Base-by-base conservation (phyloP, 2,797 vertebrate species). In the Anolis apletophallus region DNA sequence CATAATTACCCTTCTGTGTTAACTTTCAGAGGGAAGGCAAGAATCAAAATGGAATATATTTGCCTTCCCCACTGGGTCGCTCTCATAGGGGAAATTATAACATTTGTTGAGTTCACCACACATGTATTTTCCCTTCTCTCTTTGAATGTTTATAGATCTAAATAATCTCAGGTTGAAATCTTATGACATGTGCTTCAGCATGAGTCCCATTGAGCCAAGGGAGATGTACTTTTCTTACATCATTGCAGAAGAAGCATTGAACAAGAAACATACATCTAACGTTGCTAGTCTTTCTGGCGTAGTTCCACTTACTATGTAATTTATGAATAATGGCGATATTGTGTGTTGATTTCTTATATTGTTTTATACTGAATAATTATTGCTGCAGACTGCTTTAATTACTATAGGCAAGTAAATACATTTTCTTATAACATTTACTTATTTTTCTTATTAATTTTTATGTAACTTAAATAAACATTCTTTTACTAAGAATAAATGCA, bases 21-120 rank as follows among this genome's bases (percentile, higher is more conserved):
- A 61, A 13, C 55, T 87, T 55, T 78, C 83, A 73, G 69, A 2
- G 0, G 82, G 83, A 90, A 88, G 76, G 88, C 21, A 57, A 81
- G 83, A 78, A 80, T 90, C 87, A 86, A 61, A 88, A 52, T 34
- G 61, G 68, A 83, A 86, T 57, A n/a, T 50, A 83, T 83, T 80
- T 73, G 52, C 68, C 80, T 80, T 52, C 29, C 77, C 64, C 23
- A 76, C 55, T 83, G 80, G 83, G 71, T 54, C 1, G 2, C 19
- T 59, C 12, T 74, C 50, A n/a, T 40, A 54, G 80, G 72, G 84
- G n/a, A 16, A 85, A 34, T 83, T 14, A 52, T 0, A 4, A 86
- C 54, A 29, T 88, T 78, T 72, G 34, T 23, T 74, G 19, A 52
- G 17, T 64, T 68, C 13, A 29, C 67, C 75, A 14, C 59, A 84